A percentile compares a stretch with the other conserved stretches of the same genome.
phyloP scores from a whole-genome alignment of 2,113 vertebrate species.

The Nesogale talazaci region DNA sequence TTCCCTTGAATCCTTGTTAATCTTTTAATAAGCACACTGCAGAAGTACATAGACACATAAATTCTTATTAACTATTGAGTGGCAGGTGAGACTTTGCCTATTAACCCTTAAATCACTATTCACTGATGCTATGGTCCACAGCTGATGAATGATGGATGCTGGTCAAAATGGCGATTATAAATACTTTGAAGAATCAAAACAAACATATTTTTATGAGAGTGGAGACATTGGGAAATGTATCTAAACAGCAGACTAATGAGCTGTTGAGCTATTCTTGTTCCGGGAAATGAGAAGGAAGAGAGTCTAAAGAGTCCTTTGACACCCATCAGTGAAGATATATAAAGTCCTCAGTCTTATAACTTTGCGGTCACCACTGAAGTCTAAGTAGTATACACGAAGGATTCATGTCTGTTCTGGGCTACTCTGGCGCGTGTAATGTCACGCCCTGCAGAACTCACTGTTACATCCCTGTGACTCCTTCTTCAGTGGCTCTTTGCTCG shows the following conservation, averaged over 20 bases:
- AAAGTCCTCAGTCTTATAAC: not conserved
- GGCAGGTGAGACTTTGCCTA: not conserved
- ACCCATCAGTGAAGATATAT: slow-evolving; percentile 53
- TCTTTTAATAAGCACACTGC: slow-evolving; percentile 41
- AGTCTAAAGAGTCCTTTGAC: not conserved
- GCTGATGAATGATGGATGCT: not conserved
- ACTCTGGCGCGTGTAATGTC: not conserved
- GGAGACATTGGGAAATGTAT: not conserved
- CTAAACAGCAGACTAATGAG: slow-evolving; percentile 54
- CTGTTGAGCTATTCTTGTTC: not conserved
- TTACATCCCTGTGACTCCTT: slow-evolving; percentile 38
- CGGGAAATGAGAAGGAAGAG: slow-evolving; percentile 32
- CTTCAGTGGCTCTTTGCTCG: not conserved
- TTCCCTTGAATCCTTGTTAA: slow-evolving; percentile 53
- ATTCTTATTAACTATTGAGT: slow-evolving; percentile 27
- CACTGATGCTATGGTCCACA: not conserved
- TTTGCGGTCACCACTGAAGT: not conserved
- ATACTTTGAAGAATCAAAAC: slow-evolving; percentile 55
- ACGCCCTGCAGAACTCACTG: slow-evolving; percentile 18
- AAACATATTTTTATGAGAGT: slow-evolving; percentile 32
- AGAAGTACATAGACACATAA: not conserved
- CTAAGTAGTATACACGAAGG: not conserved
- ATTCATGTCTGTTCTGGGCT: slow-evolving; percentile 48
- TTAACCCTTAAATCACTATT: slow-evolving; percentile 40
- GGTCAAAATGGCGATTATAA: slow-evolving; percentile 7